phyloP scores from a whole-genome alignment of 2,113 vertebrate species.

The Tragelaphus scriptus region DNA sequence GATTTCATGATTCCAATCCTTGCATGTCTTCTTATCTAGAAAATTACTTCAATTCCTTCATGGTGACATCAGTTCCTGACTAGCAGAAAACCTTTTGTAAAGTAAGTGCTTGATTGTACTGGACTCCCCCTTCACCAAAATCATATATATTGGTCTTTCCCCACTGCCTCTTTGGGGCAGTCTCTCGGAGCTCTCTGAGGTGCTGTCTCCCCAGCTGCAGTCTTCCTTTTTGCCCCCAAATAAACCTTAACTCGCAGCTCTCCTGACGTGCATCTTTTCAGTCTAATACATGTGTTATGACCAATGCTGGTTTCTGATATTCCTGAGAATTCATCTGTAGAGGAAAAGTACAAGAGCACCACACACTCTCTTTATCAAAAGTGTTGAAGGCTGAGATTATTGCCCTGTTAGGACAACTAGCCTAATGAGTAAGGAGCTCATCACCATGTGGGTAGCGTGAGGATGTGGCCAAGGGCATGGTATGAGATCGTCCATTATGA shows the following conservation, averaged over 20 bases:
- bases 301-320: background rate
- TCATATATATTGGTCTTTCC: background rate
- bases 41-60: background rate
- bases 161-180: background rate
- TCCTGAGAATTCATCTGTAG: background rate
- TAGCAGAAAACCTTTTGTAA: background rate
- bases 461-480: background rate
- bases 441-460: rapidly evolving
- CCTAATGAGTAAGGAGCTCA: background rate
- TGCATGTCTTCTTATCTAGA: background rate
- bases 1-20: background rate
- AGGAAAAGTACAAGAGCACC: background rate
- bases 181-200: background rate
- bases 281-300: background rate
- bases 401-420: background rate
- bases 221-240: background rate
- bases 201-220: rapidly evolving
- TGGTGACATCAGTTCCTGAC: background rate
- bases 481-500: background rate
- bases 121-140: background rate
- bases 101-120: background rate
- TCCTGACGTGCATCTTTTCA: background rate
- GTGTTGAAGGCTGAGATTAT: background rate
- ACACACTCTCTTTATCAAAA: background rate
- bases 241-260: background rate